Percentiles rank a stretch among this genome's conserved stretches.
Evolutionary conservation across 2,113 vertebrate species (phyloP).

Genomic region (Eurypyga helias): DNA sequence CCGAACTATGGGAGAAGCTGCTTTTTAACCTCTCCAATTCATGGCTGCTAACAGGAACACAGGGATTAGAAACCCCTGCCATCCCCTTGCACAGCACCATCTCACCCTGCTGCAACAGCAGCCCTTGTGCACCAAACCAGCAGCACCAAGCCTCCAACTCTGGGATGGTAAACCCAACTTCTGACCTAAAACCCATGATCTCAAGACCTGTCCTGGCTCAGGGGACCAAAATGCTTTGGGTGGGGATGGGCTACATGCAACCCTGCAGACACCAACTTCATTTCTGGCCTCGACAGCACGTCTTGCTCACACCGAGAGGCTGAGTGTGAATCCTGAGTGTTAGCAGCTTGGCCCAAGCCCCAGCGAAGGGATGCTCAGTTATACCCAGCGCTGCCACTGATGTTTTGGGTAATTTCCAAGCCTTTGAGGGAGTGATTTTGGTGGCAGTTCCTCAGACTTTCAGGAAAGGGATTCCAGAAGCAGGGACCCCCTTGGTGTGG

Average conservation of each 20-base stretch:
- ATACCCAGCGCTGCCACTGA: background rate
- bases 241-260: rapidly evolving
- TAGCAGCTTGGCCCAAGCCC: background rate
- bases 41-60: background rate
- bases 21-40: background rate
- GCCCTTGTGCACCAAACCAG: background rate
- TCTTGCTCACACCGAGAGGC: background rate
- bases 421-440: background rate
- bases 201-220: background rate
- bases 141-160: background rate
- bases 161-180: background rate
- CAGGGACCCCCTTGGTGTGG: rapidly evolving
- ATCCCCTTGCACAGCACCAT: rapidly evolving
- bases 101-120: background rate
- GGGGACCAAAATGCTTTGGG: background rate
- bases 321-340: background rate
- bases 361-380: background rate
- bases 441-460: background rate
- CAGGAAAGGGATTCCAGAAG: background rate
- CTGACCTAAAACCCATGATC: rapidly evolving
- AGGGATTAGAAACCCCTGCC: background rate
- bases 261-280: background rate
- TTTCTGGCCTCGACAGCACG: rapidly evolving
- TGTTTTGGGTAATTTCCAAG: background rate
- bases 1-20: background rate